Percentiles rank a stretch among this genome's conserved stretches.
These are phyloP conservation scores for Bradypus variegatus DNA, from an alignment of 2,797 vertebrate species.

Conservation along the genomic window DNA sequence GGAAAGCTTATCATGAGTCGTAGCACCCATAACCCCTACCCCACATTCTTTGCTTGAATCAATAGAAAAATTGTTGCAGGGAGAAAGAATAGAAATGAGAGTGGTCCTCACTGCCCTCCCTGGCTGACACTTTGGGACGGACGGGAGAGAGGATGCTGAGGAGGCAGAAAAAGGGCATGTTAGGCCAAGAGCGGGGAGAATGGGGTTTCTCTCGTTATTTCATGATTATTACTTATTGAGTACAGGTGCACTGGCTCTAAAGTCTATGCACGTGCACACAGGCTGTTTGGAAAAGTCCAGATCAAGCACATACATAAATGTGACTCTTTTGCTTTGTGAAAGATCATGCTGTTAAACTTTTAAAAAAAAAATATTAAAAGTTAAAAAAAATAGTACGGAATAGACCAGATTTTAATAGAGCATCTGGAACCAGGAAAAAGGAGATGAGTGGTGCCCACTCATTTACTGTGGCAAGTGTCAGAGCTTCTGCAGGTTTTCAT, in stretches of 20 bases:
- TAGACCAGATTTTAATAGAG: background rate
- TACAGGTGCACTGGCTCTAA: background rate
- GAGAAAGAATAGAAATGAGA: conserved; percentile 14
- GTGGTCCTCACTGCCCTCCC: background rate
- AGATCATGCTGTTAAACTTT: background rate
- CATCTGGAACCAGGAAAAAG: background rate
- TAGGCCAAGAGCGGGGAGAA: background rate
- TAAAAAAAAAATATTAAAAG: too few species aligned
- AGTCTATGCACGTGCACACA: background rate
- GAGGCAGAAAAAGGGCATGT: background rate
- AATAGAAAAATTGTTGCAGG: conserved; percentile 47
- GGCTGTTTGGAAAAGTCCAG: background rate
- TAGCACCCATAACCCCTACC: background rate
- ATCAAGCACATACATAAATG: background rate
- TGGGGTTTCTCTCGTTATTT: background rate
- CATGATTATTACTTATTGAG: background rate
- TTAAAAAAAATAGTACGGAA: background rate
- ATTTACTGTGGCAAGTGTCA: background rate
- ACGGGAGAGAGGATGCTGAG: background rate
- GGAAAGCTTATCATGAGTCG: conserved; percentile 20
- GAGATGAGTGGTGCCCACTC: background rate
- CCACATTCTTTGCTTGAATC: conserved; percentile 1
- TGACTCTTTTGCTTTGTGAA: background rate
- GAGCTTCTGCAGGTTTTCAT: background rate
- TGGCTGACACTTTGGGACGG: background rate